Conservation (phyloP, 2,888 invertebrate genomes). For the Unio delphinus region DNA sequence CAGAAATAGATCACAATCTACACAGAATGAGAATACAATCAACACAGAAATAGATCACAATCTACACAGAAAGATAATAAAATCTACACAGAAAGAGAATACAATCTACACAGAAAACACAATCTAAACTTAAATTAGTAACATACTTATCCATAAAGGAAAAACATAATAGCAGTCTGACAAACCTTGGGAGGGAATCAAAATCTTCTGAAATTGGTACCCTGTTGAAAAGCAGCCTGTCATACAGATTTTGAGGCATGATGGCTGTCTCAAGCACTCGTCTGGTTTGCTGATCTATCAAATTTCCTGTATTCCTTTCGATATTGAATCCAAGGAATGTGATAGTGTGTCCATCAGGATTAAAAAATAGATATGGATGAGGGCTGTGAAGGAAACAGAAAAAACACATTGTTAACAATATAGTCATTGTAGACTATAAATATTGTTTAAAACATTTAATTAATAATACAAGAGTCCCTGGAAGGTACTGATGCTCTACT, state of each 20-base stretch:
- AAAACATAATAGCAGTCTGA: neutral
- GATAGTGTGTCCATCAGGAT: constrained; percentile 58
- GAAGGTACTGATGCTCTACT: too few species aligned
- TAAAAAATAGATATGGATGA: constrained; percentile 69
- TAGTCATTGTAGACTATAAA: neutral
- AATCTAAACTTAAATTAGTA: neutral
- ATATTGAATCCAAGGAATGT: constrained; percentile 67
- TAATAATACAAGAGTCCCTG: too few species aligned
- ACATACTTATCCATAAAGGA: neutral
- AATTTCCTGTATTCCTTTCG: constrained; percentile 45
- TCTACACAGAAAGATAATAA: too few species aligned
- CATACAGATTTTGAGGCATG: constrained; percentile 48
- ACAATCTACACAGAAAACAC: too few species aligned
- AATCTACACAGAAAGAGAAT: too few species aligned
- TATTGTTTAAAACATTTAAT: too few species aligned
- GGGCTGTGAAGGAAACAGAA: constrained; percentile 45
- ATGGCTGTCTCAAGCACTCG: constrained; percentile 45
- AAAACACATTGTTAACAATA: neutral
- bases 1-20: too few species aligned
- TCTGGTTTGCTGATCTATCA: constrained; percentile 58
- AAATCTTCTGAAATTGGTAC: constrained; percentile 62
- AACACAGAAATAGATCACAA: too few species aligned
- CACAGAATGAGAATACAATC: too few species aligned
- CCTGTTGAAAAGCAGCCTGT: constrained; percentile 50
- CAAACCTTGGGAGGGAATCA: constrained; percentile 58